Conservation (phyloP, 2,888 invertebrate species). For the Trichogramma evanescens region DNA sequence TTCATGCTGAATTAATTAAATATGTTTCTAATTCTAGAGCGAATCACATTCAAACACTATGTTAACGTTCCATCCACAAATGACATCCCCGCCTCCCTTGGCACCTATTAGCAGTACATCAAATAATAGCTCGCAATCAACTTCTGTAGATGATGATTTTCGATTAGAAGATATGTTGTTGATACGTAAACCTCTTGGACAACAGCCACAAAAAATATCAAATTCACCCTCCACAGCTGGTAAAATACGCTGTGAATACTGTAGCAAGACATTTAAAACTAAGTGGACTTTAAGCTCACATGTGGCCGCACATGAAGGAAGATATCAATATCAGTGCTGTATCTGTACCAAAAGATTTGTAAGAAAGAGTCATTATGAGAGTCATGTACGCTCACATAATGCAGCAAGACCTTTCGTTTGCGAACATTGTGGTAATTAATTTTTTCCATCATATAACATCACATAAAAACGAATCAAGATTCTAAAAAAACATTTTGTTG, state of each 20-base stretch:
- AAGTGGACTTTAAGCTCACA: slow-evolving; percentile 45
- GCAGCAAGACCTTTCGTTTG: slow-evolving; percentile 43
- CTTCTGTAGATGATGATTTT: slow-evolving; percentile 34
- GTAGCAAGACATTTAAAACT: slow-evolving; percentile 44
- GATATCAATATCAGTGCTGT: slow-evolving; percentile 43
- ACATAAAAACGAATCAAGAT: too few species aligned
- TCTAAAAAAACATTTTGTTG: not conserved
- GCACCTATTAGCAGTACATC: too few species aligned
- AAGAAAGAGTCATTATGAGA: slow-evolving; percentile 45
- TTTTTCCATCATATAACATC: not conserved
- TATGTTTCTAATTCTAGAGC: not conserved
- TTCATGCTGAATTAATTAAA: not conserved
- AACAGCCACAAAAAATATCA: not conserved
- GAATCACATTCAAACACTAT: not conserved
- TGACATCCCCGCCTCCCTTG: not conserved
- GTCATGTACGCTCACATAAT: slow-evolving; percentile 44
- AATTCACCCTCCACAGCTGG: not conserved
- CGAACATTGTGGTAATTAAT: slow-evolving; percentile 39
- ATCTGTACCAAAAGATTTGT: slow-evolving; percentile 46
- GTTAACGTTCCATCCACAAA: not conserved
- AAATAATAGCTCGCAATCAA: too few species aligned
- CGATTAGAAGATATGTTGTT: slow-evolving; percentile 41
- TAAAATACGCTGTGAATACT: slow-evolving; percentile 40
- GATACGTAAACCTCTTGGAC: slow-evolving; percentile 28
- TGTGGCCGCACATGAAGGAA: slow-evolving; percentile 44